phyloP scores from a whole-genome alignment of 64 coral and sea anemone genomes.

The Trachythela sp. region DNA sequence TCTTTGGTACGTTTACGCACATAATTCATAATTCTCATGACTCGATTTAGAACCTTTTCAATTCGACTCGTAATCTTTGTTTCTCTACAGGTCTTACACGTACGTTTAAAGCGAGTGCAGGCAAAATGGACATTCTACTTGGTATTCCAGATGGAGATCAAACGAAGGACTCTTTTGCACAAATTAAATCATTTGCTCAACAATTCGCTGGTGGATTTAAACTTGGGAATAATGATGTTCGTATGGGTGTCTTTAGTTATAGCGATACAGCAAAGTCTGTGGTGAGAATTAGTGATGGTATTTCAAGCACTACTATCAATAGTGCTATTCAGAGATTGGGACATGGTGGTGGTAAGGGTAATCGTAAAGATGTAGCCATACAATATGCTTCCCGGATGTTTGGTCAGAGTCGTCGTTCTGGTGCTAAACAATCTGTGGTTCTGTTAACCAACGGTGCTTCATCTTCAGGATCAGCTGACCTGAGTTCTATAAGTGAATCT shows the following conservation, averaged over 20 bases:
- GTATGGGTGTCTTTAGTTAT: neutral
- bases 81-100: neutral
- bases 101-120: neutral
- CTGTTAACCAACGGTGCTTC: neutral
- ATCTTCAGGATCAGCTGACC: neutral
- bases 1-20: no score
- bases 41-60: no score
- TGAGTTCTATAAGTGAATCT: neutral
- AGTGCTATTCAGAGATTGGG: neutral
- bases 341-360: neutral
- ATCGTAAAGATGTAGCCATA: neutral
- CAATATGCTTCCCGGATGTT: neutral
- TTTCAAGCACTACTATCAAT: neutral
- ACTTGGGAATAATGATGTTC: neutral
- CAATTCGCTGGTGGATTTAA: neutral
- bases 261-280: neutral
- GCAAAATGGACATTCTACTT: neutral
- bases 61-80: no score
- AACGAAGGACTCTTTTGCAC: neutral
- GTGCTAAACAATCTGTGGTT: neutral
- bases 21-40: no score
- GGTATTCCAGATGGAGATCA: neutral
- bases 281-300: neutral
- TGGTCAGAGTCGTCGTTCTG: neutral
- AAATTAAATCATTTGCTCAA: slow-evolving; percentile 2